Conservation (phyloP, 2,113 vertebrate species). For the Catharus fuscescens region DNA sequence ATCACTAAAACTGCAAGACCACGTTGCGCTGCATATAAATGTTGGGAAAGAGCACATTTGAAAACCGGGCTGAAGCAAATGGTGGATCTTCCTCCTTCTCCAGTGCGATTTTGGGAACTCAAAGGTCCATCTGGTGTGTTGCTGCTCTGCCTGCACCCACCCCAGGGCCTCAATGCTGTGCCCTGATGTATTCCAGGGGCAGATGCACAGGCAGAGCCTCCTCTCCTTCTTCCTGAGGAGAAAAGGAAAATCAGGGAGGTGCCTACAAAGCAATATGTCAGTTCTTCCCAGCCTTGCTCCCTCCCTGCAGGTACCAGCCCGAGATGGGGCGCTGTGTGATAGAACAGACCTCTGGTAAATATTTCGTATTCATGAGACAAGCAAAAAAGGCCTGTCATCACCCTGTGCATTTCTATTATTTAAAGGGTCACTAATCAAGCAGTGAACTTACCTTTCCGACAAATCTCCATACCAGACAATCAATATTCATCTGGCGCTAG, state of each 20-base stretch:
- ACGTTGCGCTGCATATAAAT: accelerated
- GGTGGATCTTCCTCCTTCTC: not conserved
- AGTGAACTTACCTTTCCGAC: conserved; percentile 42
- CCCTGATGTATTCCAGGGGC: not conserved
- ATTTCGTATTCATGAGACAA: conserved; percentile 2
- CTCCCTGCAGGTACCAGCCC: not conserved
- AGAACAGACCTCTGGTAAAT: not conserved
- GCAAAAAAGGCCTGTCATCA: not conserved
- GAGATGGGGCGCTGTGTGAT: not conserved
- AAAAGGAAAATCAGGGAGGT: not conserved
- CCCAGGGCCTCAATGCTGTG: no score
- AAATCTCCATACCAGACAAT: conserved; percentile 29
- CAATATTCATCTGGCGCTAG: conserved; percentile 23
- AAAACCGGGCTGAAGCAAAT: not conserved
- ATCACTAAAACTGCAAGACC: not conserved
- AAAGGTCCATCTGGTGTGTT: not conserved
- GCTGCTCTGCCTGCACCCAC: not conserved
- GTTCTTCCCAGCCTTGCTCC: not conserved
- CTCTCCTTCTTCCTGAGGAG: not conserved
- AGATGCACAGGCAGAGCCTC: not conserved
- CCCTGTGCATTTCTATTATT: conserved; percentile 19
- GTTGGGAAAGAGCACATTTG: not conserved
- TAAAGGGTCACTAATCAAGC: conserved; percentile 55
- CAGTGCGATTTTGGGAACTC: not conserved
- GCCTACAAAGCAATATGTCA: not conserved